phyloP scores from a whole-genome alignment of 2,888 invertebrate species.

The Spialia ferax region DNA sequence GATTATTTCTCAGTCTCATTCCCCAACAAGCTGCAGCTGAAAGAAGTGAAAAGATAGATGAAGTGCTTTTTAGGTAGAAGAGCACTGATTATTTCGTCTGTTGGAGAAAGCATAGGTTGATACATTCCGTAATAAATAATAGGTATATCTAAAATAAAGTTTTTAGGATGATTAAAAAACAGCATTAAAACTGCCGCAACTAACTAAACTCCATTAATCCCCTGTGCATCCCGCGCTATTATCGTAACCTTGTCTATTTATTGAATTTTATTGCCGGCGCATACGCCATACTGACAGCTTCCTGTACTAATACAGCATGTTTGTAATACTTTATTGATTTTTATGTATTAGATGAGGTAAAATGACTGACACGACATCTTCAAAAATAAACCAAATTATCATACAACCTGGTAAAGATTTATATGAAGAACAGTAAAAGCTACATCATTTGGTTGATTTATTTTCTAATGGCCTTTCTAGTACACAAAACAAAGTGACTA shows the following conservation, averaged over 20 bases:
- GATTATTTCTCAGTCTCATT: too few species aligned
- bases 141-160: background rate
- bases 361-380: background rate
- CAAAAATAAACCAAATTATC: background rate
- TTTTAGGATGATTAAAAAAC: background rate
- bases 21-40: too few species aligned
- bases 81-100: too few species aligned
- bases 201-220: constrained; percentile 12
- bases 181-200: background rate
- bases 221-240: constrained; percentile 29
- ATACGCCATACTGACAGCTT: constrained; percentile 61
- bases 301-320: constrained; percentile 50
- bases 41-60: too few species aligned
- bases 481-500: too few species aligned
- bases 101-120: too few species aligned
- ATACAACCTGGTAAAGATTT: background rate
- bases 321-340: constrained; percentile 6
- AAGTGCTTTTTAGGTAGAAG: too few species aligned
- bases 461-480: too few species aligned
- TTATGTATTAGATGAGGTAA: background rate
- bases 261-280: constrained; percentile 57
- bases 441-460: background rate
- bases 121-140: too few species aligned
- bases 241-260: constrained; percentile 58
- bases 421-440: background rate